These are phyloP conservation scores for Tuta absoluta DNA, from an alignment of 2,888 invertebrate genomes.

Conservation along the genomic window DNA sequence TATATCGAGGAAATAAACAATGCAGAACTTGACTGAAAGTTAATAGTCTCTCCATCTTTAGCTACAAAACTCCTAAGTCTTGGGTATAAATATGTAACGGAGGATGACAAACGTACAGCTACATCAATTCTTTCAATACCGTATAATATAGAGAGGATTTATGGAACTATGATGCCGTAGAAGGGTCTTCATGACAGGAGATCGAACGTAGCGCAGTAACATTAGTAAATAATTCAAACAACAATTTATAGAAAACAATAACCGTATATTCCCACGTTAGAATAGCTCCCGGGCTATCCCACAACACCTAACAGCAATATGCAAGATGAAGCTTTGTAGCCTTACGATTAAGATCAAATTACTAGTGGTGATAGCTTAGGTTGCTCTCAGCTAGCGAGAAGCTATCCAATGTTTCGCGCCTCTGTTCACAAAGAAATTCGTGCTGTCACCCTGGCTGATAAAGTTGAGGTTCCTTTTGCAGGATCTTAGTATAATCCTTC, in stretches of 20 bases:
- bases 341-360: constrained; percentile 8
- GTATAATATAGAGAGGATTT: background rate
- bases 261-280: constrained; percentile 21
- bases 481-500: constrained; percentile 5
- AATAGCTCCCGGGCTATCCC: constrained; percentile 17
- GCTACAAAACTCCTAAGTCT: background rate
- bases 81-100: constrained; percentile 10
- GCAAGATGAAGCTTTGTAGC: background rate
- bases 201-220: background rate
- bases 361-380: background rate
- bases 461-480: background rate
- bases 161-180: constrained; percentile 5
- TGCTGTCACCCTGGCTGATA: background rate
- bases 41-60: constrained; percentile 1
- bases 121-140: constrained; percentile 1
- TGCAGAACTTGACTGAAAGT: constrained; percentile 12
- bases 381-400: background rate
- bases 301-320: background rate
- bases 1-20: constrained; percentile 1
- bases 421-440: background rate
- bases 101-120: constrained; percentile 6
- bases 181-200: constrained; percentile 10
- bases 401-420: background rate
- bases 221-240: constrained; percentile 1
- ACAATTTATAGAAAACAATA: constrained; percentile 24